Conservation (phyloP, 2,113 vertebrate species). For the Lota lota region DNA sequence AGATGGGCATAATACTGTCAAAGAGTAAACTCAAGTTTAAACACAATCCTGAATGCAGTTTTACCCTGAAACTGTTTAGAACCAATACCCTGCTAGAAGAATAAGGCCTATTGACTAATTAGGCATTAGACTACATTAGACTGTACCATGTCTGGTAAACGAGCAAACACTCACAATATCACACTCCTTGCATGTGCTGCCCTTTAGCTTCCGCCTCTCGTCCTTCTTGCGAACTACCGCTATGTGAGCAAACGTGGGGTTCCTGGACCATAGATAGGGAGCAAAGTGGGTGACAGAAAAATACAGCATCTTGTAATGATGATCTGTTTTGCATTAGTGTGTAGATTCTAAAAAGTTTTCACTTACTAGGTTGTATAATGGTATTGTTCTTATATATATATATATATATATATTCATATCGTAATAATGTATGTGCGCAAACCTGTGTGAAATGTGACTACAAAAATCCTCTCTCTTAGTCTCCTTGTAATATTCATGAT, state of each 20-base stretch:
- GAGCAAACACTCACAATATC: constrained; percentile 81
- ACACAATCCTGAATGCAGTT: no score
- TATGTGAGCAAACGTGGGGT: constrained; percentile 81
- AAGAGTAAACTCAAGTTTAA: no score
- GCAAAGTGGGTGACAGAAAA: not conserved
- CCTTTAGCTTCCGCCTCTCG: constrained; percentile 89
- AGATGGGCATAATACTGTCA: constrained; percentile 89
- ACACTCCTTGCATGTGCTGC: constrained; percentile 95
- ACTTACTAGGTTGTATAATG: not conserved
- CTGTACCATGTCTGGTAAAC: not conserved
- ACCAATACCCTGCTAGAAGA: no score
- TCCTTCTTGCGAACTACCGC: constrained; percentile 93
- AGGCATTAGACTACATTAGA: no score
- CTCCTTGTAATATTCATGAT: not conserved
- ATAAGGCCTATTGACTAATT: no score
- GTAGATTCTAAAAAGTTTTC: not conserved
- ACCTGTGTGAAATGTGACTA: not conserved
- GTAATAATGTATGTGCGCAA: not conserved
- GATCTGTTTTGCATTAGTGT: no score
- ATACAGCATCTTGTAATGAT: not conserved
- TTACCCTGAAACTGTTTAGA: no score
- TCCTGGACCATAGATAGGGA: constrained; percentile 47
- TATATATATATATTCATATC: not conserved
- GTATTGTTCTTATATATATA: not conserved
- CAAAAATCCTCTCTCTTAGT: not conserved